Base-by-base conservation (phyloP, 2,797 vertebrate genomes). In the Gouania willdenowi region DNA sequence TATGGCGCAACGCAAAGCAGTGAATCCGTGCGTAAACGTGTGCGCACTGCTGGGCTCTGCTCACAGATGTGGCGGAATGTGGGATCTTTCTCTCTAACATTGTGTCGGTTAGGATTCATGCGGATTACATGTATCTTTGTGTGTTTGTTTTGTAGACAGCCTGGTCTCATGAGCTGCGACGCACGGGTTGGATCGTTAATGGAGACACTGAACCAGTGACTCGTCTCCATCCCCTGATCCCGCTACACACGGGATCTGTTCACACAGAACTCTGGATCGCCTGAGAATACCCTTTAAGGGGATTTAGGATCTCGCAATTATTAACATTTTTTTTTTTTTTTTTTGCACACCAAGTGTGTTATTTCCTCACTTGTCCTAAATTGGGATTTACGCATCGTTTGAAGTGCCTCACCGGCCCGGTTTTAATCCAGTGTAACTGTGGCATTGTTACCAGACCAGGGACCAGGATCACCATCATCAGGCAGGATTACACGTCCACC, bases 341-440 rank as follows among this genome's bases (percentile, higher is more conserved):
- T 77, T 81, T 85, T 87, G 71, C 86, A 88, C 85, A 87, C 84
- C 74, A 51, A 77, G 85, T 85, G 87, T 87, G 87, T 77, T 77
- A 62, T 76, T 67, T 80, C 55, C 42, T 66, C 58, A 76, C 61
- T 66, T 80, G 82, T 88, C 84, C 85, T 79, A 83, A n/a, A 82
- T 87, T 84, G 78, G 87, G 84, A 87, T 89, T 81, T 79, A 77
- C 26, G 46, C 51, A 66, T 50, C 48, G 32, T 61, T 59, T 48
- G 57, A 72, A 70, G 77, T 83, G 72, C 83, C 71, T 77, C 78
- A 62, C 40, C 44, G 69, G 28, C 65, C n/a, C 75, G 77, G 75
- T 59, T 57, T 14, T 53, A 56, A 50, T 59, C 77, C 77, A 69
- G 70, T 52, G 31, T 63, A 54, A 71, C 49, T 71, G 74, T 75